Evolutionary conservation across 1,140 invertebrate species (phyloP), one percentile per base, ranked within the genome.

Genomic region (Muscidifurax raptorellus): DNA sequence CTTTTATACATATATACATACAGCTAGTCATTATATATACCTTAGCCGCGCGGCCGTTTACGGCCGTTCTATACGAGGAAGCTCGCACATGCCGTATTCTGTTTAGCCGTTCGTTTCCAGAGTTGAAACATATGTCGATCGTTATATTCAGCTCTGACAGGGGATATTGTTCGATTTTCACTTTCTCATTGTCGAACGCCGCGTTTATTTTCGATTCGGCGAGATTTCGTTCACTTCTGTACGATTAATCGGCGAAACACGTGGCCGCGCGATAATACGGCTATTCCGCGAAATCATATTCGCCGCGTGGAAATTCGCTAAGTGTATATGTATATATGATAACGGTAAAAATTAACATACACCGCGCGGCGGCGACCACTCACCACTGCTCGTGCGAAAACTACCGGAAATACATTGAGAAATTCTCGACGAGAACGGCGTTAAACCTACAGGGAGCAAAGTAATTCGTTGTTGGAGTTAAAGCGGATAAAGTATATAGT

Each of bases 281-380:
- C 7, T 76, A 12, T 12, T n/a, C 1, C 28, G 2, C 15, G 32
- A 79, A 79, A 67, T 77, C 22, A 77, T 59, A 18, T 47, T 47
- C 44, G 44, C 13, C 22, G 52, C 22, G 27, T 0, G 27, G 9
- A n/a, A 40, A 22, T 59, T 77, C 52, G 36, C 30, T 79, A n/a
- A n/a, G n/a, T n/a, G n/a, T n/a, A n/a, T n/a, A n/a, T n/a, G n/a
- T n/a, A n/a, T n/a, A 6, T 25, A 36, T 36, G 18, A 36, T 59
- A 66, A 82, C n/a, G 71, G 30, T 59, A 40, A 74, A 82, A 27
- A 82, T 82, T 75, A 82, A n/a, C 71, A 82, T 75, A 75, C 30
- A 5, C 7, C 64, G 67, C 36, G 32, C 40, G 69, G 47, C 27
- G 30, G 79, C 15, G 67, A 12, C 15, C 10, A 22, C 27, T 6